Evolutionary conservation across 2,888 invertebrate genomes (phyloP), one percentile per base, ranked within the genome.

Genomic region (Rhyacophila evoluta): DNA sequence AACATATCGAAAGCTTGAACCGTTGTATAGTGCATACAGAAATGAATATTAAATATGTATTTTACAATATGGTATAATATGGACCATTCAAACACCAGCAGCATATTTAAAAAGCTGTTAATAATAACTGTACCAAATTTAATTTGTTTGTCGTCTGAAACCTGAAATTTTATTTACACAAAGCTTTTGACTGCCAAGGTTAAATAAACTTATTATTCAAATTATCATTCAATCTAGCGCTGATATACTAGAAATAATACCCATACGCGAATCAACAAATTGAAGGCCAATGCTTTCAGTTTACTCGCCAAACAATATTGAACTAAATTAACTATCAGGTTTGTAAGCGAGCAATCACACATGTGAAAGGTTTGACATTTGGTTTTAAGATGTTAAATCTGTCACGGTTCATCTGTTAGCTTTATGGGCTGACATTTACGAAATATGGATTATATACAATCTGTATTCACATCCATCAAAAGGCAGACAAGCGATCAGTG

Each of bases 231-330:
- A 1, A 41, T 19, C 19, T 55, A 25, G 10, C 10, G 25, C 12
- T 55, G 19, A 6, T 8, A 55, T 25, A 55, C 5, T 19, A 19
- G 55, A 55, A 19, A 55, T 55, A 55, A 6, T 6, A 8, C 4
- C 29, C 1, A n/a, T 55, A 25, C 19, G 12, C 12, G 19, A 41
- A 19, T 19, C 12, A 19, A 41, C 12, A 15, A 55, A 55, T 25
- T 19, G 55, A 55, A 55, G 55, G 55, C 55, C 55, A 55, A 55
- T 19, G 55, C 55, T 55, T 55, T 55, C 55, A 55, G 19, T 25
- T 19, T 8, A n/a, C n/a, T n/a, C n/a, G n/a, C n/a, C n/a, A n/a
- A 19, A 25, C 19, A 55, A 15, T 41, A 15, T 19, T 33, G 15
- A 19, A 1, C 12, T 1, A 41, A 41, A 41, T 41, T 15, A 55